Conservation (phyloP, 2,888 invertebrate genomes). For the Troglohyphantes excavatus region DNA sequence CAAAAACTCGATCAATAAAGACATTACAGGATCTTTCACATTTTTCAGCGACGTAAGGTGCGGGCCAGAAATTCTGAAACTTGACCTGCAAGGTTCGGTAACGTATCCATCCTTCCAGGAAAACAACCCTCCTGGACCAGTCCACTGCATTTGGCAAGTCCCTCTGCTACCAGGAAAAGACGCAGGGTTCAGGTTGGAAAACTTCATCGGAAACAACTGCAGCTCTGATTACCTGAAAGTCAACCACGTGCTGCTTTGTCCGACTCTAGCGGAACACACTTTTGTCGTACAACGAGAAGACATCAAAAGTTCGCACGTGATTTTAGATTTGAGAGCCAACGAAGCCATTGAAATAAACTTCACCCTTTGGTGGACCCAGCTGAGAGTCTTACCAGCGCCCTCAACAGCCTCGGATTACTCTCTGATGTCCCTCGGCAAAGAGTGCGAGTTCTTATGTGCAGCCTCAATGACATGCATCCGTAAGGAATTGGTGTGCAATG, state of each 20-base stretch:
- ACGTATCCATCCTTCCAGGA: conserved; percentile 75
- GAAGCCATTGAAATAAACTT: conserved; percentile 75
- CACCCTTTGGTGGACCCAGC: conserved; percentile 79
- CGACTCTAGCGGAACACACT: conserved; percentile 65
- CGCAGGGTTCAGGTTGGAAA: conserved; percentile 74
- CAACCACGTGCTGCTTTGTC: conserved; percentile 75
- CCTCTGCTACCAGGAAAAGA: conserved; percentile 77
- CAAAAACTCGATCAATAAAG: conserved; percentile 49
- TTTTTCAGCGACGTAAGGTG: conserved; percentile 89
- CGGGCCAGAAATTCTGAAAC: conserved; percentile 80
- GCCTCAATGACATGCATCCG: conserved; percentile 92
- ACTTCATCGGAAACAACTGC: conserved; percentile 69
- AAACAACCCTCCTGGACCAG: conserved; percentile 53
- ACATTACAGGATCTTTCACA: conserved; percentile 91
- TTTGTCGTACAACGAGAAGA: conserved; percentile 77
- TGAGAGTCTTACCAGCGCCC: conserved; percentile 77
- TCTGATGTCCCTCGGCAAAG: conserved; percentile 81
- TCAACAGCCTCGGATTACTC: conserved; percentile 78
- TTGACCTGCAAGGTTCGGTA: conserved; percentile 78
- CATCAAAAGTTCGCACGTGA: conserved; percentile 65
- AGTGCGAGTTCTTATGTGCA: conserved; percentile 93
- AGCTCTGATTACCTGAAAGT: conserved; percentile 71
- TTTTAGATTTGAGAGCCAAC: conserved; percentile 71
- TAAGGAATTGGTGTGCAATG: conserved; percentile 91
- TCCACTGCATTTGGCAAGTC: conserved; percentile 75